Conservation (phyloP, 2,888 invertebrate species). For the Tanytarsus gracilentus region DNA sequence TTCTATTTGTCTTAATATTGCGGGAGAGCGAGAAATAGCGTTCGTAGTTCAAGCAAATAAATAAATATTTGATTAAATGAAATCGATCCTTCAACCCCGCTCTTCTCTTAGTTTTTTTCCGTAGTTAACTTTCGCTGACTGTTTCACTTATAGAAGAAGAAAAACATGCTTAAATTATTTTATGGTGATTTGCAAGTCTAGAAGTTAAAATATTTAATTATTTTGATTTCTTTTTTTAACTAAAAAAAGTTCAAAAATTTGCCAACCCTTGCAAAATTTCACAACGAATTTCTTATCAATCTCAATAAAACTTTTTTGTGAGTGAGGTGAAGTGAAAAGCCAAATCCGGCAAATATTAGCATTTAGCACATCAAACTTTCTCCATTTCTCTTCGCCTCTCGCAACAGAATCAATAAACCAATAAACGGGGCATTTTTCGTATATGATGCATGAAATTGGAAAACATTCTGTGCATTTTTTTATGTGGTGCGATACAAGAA, state of each 20-base stretch:
- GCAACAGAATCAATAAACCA: too few relatives aligned
- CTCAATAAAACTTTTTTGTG: not conserved
- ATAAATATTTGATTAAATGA: constrained; percentile 29
- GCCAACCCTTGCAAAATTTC: too few relatives aligned
- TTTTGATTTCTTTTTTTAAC: too few relatives aligned
- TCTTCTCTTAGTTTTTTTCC: not conserved
- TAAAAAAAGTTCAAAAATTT: too few relatives aligned
- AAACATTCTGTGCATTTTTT: constrained; percentile 27
- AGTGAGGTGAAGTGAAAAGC: not conserved
- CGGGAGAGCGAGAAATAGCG: too few relatives aligned
- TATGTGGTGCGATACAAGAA: too few relatives aligned
- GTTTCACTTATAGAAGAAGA: too few relatives aligned
- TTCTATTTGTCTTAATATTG: constrained; percentile 19
- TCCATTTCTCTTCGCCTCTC: too few relatives aligned
- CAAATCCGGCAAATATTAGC: constrained; percentile 20
- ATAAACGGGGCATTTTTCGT: too few relatives aligned
- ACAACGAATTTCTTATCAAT: not conserved
- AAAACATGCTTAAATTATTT: constrained; percentile 27
- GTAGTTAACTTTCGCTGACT: too few relatives aligned
- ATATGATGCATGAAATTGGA: constrained; percentile 27
- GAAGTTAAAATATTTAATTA: too few relatives aligned
- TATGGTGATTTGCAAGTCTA: too few relatives aligned
- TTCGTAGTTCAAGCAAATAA: constrained; percentile 28
- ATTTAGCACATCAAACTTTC: constrained; percentile 20
- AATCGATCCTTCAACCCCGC: constrained; percentile 23